These are phyloP conservation scores for Ptychadena robeensis DNA, from an alignment of 2,797 vertebrate genomes.

Conservation along the genomic window DNA sequence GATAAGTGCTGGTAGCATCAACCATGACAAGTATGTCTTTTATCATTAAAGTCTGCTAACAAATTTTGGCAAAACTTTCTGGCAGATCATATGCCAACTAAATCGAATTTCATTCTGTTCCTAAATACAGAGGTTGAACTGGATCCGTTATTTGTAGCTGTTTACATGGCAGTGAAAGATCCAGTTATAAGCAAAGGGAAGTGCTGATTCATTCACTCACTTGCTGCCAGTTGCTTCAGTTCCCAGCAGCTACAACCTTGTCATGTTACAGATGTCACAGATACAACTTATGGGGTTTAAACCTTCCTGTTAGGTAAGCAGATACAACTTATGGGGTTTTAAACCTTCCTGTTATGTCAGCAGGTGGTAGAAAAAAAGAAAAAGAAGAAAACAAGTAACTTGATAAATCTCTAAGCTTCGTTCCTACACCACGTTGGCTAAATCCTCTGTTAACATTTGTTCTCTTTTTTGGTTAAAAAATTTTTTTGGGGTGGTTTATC, in stretches of 20 bases:
- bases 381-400: constrained; percentile 51
- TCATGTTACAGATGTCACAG: constrained; percentile 10
- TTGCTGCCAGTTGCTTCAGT: constrained; percentile 20
- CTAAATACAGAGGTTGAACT: background rate
- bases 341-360: constrained; percentile 27
- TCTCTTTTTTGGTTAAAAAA: constrained; percentile 47
- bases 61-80: background rate
- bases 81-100: background rate
- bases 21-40: background rate
- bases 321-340: constrained; percentile 15
- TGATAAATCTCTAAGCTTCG: constrained; percentile 18
- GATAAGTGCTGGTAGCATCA: too few species aligned
- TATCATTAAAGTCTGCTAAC: background rate
- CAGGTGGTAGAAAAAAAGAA: constrained; percentile 31
- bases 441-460: constrained; percentile 31
- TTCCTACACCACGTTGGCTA: constrained; percentile 16
- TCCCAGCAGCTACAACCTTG: background rate
- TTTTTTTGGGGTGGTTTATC: constrained; percentile 29
- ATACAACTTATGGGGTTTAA: constrained; percentile 9
- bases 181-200: constrained; percentile 11
- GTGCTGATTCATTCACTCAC: constrained; percentile 20
- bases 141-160: constrained; percentile 5
- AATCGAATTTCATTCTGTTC: constrained; percentile 3
- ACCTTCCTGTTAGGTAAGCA: constrained; percentile 39
- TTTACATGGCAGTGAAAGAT: constrained; percentile 25